These are phyloP conservation scores for Anodontia alba DNA, from an alignment of 2,888 invertebrate species.

Conservation along the genomic window DNA sequence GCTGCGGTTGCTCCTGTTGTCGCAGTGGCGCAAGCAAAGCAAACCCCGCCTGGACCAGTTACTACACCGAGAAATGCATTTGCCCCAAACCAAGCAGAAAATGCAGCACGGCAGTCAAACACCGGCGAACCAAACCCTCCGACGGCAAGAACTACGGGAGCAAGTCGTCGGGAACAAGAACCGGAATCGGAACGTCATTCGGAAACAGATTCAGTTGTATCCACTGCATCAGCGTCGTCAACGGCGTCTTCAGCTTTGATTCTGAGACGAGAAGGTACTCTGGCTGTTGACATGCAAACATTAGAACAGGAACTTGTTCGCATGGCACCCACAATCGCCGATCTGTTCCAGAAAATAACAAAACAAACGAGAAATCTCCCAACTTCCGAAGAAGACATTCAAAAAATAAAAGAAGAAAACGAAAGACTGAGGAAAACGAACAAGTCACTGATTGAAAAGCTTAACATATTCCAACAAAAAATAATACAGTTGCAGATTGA, in stretches of 20 bases:
- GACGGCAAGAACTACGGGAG: neutral
- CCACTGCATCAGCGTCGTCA: neutral
- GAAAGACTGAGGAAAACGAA: conserved; percentile 70
- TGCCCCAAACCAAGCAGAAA: neutral
- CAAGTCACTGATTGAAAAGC: conserved; percentile 66
- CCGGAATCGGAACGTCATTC: neutral
- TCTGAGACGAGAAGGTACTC: neutral
- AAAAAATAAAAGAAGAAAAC: conserved; percentile 67
- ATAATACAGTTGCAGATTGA: conserved; percentile 70
- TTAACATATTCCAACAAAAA: conserved; percentile 71
- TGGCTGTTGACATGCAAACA: conserved; percentile 61
- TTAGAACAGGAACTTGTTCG: conserved; percentile 67
- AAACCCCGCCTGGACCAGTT: neutral
- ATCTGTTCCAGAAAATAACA: conserved; percentile 67
- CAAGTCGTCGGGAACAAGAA: neutral
- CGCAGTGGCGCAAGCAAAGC: neutral
- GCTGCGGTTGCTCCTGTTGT: conserved; percentile 9
- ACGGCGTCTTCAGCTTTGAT: neutral
- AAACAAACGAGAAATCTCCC: conserved; percentile 63
- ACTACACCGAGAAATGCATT: conserved; percentile 9
- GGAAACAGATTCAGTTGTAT: neutral
- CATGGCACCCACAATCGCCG: conserved; percentile 71
- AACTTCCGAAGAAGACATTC: conserved; percentile 63
- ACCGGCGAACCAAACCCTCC: neutral
- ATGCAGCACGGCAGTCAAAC: neutral